A percentile compares a stretch with the other conserved stretches of the same genome.
Conservation (phyloP, 2,797 vertebrate species). For the Lemur catta region DNA sequence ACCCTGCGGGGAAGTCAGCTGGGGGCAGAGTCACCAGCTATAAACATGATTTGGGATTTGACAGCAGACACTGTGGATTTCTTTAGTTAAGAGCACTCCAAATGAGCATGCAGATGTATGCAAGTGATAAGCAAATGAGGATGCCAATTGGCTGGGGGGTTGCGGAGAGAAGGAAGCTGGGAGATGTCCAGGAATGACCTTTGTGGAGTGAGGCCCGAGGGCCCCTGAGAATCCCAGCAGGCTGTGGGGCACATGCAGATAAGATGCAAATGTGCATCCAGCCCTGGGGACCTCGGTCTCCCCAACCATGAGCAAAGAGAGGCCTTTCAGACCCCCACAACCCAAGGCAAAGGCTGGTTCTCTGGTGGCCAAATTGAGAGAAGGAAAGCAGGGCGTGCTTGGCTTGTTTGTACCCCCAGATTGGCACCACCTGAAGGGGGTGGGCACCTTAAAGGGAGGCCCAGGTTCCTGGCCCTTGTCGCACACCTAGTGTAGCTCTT, state of each 20-base stretch:
- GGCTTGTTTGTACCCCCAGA: not conserved
- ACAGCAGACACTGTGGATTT: slow-evolving; percentile 34
- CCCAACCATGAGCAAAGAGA: not conserved
- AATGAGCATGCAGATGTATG: slow-evolving; percentile 51
- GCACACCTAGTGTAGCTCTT: not conserved
- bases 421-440: not conserved
- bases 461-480: not conserved
- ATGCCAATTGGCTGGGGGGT: not conserved
- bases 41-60: slow-evolving; percentile 27
- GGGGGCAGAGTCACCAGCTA: not conserved
- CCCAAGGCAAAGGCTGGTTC: slow-evolving; percentile 22
- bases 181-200: slow-evolving; percentile 59
- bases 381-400: not conserved
- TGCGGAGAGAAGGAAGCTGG: slow-evolving; percentile 9
- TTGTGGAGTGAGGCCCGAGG: not conserved
- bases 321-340: not conserved
- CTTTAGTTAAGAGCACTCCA: slow-evolving; percentile 39
- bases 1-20: not conserved
- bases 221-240: not conserved
- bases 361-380: not conserved
- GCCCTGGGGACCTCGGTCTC: not conserved
- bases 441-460: not conserved
- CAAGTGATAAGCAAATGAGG: slow-evolving; percentile 61
- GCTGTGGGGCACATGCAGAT: not conserved
- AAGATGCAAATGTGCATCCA: not conserved